Percentiles rank a stretch among this genome's conserved stretches.
Conservation (phyloP, 2,797 vertebrate genomes). For the Megaceryle alcyon region DNA sequence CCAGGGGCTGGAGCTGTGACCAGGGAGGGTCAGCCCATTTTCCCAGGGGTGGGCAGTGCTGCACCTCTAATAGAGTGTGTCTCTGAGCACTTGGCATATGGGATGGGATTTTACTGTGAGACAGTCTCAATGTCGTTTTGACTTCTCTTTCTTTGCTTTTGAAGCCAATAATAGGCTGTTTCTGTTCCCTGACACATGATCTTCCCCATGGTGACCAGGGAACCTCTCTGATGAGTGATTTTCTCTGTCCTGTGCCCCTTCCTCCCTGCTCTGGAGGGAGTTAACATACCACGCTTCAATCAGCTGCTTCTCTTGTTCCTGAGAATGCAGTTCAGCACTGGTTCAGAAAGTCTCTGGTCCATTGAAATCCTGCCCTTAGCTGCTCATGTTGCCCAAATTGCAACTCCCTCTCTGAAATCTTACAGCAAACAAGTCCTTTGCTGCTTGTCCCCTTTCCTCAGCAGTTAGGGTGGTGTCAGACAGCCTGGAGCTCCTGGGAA, state of each 20-base stretch:
- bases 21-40: background rate
- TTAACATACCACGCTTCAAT: conserved; percentile 6
- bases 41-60: background rate
- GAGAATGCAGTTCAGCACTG: conserved; percentile 21
- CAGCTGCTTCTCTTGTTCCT: conserved; percentile 49
- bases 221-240: conserved; percentile 37
- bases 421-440: background rate
- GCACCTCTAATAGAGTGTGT: fast-evolving
- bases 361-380: background rate
- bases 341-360: background rate
- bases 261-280: background rate
- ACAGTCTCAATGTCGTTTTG: background rate
- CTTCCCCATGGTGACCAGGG: background rate
- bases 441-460: background rate
- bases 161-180: conserved; percentile 21
- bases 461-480: background rate
- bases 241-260: conserved; percentile 33
- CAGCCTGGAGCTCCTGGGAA: background rate
- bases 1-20: background rate
- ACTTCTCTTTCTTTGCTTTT: conserved; percentile 6
- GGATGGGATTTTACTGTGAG: background rate
- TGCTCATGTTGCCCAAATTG: background rate
- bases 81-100: background rate
- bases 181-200: conserved; percentile 37
- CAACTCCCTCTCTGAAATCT: background rate